phyloP scores from a whole-genome alignment of 2,888 invertebrate species.

The Zygogramma bicolorata region DNA sequence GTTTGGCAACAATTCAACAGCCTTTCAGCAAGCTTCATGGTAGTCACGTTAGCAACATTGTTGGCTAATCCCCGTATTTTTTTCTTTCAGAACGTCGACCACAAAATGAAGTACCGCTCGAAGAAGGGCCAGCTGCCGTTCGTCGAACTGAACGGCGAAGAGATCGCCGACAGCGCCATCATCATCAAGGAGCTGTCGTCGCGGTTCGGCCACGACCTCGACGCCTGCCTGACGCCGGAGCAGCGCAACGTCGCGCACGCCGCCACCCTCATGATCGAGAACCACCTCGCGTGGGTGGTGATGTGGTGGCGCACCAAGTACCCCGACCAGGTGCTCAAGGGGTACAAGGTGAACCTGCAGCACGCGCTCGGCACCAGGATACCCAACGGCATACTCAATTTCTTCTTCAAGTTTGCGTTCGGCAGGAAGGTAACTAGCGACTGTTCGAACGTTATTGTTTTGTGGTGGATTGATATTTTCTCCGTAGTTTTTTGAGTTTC shows the following conservation, averaged over 20 bases:
- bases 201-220: constrained; percentile 86
- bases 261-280: constrained; percentile 94
- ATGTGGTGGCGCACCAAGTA: constrained; percentile 94
- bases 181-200: constrained; percentile 90
- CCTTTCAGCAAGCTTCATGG: no score
- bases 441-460: no score
- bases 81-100: constrained; percentile 87
- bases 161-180: constrained; percentile 91
- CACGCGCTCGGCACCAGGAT: constrained; percentile 88
- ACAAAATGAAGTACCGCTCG: constrained; percentile 93
- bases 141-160: constrained; percentile 94
- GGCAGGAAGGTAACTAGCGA: constrained; percentile 86
- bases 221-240: constrained; percentile 84
- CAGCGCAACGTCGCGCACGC: constrained; percentile 92
- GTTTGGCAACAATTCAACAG: no score
- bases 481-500: no score
- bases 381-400: constrained; percentile 88
- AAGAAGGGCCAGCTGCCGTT: constrained; percentile 96
- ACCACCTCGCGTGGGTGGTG: constrained; percentile 94
- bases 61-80: constrained; percentile 35
- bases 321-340: constrained; percentile 89
- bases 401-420: constrained; percentile 89
- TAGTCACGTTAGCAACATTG: no score
- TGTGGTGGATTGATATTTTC: no score
- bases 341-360: constrained; percentile 92